Percentiles rank a stretch among this genome's conserved stretches.
Evolutionary conservation across 2,797 vertebrate genomes (phyloP).

Genomic region (Cryptoprocta ferox): DNA sequence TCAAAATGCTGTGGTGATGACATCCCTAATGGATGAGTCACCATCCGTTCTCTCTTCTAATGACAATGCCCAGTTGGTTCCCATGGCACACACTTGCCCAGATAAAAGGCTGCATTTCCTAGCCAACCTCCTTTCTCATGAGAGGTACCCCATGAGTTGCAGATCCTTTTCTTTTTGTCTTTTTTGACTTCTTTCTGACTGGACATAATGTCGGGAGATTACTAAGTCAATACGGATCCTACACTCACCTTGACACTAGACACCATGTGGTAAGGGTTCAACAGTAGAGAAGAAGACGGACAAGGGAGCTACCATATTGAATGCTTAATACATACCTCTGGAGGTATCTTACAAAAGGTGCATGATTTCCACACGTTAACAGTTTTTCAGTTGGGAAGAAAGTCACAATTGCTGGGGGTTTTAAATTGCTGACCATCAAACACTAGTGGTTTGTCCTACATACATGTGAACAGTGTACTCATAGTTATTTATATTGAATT

Average conservation of each 20-base stretch:
- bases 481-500: slow-evolving; percentile 6
- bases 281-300: background rate
- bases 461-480: background rate
- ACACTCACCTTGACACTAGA: background rate
- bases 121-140: background rate
- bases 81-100: background rate
- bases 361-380: background rate
- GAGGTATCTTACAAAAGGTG: background rate
- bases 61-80: background rate
- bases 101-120: background rate
- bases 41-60: background rate
- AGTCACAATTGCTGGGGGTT: background rate
- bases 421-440: slow-evolving; percentile 13
- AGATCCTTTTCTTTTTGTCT: background rate
- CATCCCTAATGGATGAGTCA: background rate
- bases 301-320: background rate
- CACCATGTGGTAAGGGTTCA: background rate
- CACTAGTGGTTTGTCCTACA: background rate
- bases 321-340: background rate
- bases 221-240: background rate
- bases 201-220: background rate
- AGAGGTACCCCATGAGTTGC: background rate
- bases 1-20: background rate
- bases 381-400: slow-evolving; percentile 2
- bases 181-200: background rate